phyloP scores from a whole-genome alignment of 2,888 invertebrate genomes.

The Tiliacea citrago region DNA sequence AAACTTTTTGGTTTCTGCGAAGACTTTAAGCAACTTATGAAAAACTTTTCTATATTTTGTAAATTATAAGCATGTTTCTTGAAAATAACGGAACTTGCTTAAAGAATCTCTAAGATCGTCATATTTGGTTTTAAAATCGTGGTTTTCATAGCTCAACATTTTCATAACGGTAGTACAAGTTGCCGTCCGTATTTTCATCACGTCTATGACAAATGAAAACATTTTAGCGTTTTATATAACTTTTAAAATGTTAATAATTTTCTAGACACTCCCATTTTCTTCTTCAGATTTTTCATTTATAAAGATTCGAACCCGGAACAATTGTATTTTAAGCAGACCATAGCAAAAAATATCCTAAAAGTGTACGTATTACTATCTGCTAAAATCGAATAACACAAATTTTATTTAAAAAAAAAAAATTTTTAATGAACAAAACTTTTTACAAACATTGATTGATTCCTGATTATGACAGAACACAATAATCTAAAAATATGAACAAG shows the following conservation, averaged over 20 bases:
- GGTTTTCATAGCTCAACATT: constrained; percentile 4
- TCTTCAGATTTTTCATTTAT: background rate
- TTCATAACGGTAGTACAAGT: background rate
- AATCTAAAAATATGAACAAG: too few species aligned
- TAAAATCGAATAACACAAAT: too few species aligned
- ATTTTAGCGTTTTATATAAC: constrained; percentile 5
- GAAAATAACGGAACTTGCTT: background rate
- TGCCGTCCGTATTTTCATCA: constrained; percentile 8
- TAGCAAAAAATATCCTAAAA: background rate
- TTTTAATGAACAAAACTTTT: too few species aligned
- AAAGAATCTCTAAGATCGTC: background rate
- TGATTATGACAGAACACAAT: too few species aligned
- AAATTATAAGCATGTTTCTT: background rate
- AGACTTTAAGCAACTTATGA: background rate
- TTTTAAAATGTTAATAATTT: constrained; percentile 3
- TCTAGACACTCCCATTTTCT: too few species aligned
- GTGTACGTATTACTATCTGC: background rate
- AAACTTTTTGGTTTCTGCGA: background rate
- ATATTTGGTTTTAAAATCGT: background rate
- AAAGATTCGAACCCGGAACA: background rate
- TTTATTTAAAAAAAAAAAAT: too few species aligned
- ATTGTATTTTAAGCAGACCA: background rate
- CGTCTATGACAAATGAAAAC: constrained; percentile 10
- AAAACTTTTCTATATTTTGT: background rate
- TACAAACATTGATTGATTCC: too few species aligned